A percentile compares a stretch with the other conserved stretches of the same genome.
Evolutionary conservation across 2,113 vertebrate genomes (phyloP).

Genomic region (Chaetops frenatus): DNA sequence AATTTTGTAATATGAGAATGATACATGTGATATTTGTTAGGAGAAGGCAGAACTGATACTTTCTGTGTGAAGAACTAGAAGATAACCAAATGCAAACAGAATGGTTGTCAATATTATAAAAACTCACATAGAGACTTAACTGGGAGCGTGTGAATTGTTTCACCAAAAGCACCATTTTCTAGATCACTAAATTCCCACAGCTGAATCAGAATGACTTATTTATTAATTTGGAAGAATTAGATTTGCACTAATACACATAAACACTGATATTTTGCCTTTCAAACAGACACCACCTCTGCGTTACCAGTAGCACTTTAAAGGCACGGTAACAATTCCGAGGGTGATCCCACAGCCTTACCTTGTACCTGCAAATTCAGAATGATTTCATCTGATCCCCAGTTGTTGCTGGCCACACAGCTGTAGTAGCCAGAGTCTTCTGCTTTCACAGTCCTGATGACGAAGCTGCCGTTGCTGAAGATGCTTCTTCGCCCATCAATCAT

Average conservation of each 20-base stretch:
- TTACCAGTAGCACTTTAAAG: not conserved
- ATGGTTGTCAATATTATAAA: not conserved
- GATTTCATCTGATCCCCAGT: constrained; percentile 97
- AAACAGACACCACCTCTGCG: not conserved
- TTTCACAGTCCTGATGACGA: constrained; percentile 94
- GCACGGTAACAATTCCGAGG: rapidly evolving
- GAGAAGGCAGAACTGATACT: not conserved
- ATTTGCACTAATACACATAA: not conserved
- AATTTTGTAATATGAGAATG: not conserved
- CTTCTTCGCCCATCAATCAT: constrained; percentile 90
- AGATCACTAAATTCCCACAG: not conserved
- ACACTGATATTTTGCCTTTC: not conserved
- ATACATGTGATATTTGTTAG: not conserved
- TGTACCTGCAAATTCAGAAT: constrained; percentile 95
- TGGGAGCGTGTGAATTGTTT: not conserved
- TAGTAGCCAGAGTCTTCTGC: constrained; percentile 98
- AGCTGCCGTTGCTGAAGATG: constrained; percentile 92
- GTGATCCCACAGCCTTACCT: constrained; percentile 69
- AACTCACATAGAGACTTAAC: not conserved
- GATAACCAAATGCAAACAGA: not conserved
- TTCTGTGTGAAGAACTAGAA: not conserved
- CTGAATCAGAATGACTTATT: not conserved
- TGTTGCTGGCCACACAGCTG: constrained; percentile 93
- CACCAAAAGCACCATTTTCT: not conserved
- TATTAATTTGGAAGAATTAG: not conserved